These are phyloP conservation scores for Matsumurasca onukii DNA, from an alignment of 1,140 invertebrate species.

Conservation along the genomic window DNA sequence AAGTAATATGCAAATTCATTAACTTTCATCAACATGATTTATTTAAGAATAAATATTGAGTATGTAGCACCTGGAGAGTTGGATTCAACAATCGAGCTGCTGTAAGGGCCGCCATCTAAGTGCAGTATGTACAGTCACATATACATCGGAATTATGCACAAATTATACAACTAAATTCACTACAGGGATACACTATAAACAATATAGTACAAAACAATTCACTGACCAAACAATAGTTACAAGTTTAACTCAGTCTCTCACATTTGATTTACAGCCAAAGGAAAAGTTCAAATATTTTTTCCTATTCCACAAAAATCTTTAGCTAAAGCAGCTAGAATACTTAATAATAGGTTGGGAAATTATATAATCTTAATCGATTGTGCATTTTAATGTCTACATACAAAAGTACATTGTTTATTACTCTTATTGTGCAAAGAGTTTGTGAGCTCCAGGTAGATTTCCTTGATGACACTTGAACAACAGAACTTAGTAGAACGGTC, in stretches of 20 bases:
- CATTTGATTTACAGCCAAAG: constrained; percentile 26
- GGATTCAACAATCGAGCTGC: constrained; percentile 26
- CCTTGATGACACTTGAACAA: too few species aligned
- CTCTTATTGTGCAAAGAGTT: too few species aligned
- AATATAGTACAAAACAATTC: constrained; percentile 17
- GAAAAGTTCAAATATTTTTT: too few species aligned
- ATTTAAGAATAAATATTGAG: constrained; percentile 32
- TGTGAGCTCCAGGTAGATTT: too few species aligned
- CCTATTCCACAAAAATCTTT: too few species aligned
- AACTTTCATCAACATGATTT: constrained; percentile 28
- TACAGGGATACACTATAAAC: constrained; percentile 18
- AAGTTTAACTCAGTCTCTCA: constrained; percentile 23
- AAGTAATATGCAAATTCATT: too few species aligned
- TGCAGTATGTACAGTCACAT: constrained; percentile 30
- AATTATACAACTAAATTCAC: constrained; percentile 29
- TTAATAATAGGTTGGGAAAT: too few species aligned
- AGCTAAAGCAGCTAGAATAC: too few species aligned
- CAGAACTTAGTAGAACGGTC: too few species aligned
- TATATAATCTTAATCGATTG: too few species aligned
- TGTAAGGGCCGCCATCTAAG: constrained; percentile 22
- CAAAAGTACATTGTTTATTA: too few species aligned
- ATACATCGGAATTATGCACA: constrained; percentile 27
- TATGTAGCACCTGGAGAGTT: constrained; percentile 28
- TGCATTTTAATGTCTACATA: too few species aligned
- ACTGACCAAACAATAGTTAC: constrained; percentile 6